Base-by-base conservation (phyloP, 2,113 vertebrate genomes). In the Eleginops maclovinus region DNA sequence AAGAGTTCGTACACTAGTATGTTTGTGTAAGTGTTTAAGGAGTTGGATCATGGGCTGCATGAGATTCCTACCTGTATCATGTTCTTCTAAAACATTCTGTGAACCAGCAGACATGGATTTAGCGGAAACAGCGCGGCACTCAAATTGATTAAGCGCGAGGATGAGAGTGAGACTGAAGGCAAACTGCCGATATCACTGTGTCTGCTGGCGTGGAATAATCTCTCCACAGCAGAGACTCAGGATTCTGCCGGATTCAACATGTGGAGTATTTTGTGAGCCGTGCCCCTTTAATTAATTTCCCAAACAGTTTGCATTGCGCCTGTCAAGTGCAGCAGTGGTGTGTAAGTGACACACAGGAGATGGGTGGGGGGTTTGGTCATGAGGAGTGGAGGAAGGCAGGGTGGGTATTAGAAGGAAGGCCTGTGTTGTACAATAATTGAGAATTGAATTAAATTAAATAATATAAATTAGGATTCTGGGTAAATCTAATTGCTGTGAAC, bases 401-500 rank as follows among this genome's bases (percentile, higher is more conserved):
- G 14, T 19, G n/a, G 46, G 17, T 19, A 36, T n/a, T 15, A 63
- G 65, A 65, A 49, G 21, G 22, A 55, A 46, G 51, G 62, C 19
- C 79, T 72, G n/a, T 83, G 77, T 89, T 76, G 31, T 49, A 63
- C 68, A 81, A 81, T 87, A 90, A 89, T 88, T 83, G 72, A 55
- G 77, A 86, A 75, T 28, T 81, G 62, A 87, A 90, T 89, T 78
- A 63, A 81, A 88, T 89, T 51, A 79, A 82, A 82, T 88, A 10
- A 62, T 76, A 77, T 87, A 80, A 87, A 90, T 90, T 87, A 87
- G 72, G 60, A 91, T 86, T 89, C 88, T 78, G 77, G 59, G 65
- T 77, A 53, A 53, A 75, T 50, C 75, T 88, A 89, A 91, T 89
- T 88, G 87, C 82, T 77, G 65, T 88, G 68, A 83, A 81, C 66